These are phyloP conservation scores for Pseudococcus viburni DNA, from an alignment of 2,888 invertebrate genomes.

Conservation along the genomic window DNA sequence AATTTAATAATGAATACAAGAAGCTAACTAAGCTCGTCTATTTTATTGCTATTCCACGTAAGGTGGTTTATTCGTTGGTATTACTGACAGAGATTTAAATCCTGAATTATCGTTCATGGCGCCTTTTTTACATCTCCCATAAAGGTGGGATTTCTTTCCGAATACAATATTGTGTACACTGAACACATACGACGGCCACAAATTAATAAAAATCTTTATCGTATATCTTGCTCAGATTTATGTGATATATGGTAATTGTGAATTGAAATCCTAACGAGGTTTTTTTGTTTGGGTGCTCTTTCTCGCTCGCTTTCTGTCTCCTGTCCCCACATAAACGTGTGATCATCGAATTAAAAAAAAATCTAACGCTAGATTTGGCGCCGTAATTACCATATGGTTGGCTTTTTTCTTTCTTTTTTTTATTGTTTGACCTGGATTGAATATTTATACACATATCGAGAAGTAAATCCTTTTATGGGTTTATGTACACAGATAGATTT, in stretches of 20 bases:
- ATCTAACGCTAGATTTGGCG: background rate
- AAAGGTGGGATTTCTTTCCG: background rate
- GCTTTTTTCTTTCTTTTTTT: background rate
- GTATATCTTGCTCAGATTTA: slow-evolving; percentile 8
- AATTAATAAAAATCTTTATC: slow-evolving; percentile 45
- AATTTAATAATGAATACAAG: slow-evolving; percentile 8
- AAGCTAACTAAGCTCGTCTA: background rate
- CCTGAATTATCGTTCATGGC: background rate
- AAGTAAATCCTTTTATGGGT: slow-evolving; percentile 34
- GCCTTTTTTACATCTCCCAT: slow-evolving; percentile 19
- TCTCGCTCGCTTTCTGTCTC: background rate
- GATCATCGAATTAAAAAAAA: background rate
- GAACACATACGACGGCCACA: background rate
- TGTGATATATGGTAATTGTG: background rate
- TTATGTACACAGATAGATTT: background rate
- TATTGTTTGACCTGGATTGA: slow-evolving; percentile 25
- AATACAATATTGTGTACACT: background rate
- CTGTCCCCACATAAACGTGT: background rate
- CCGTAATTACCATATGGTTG: slow-evolving; percentile 41
- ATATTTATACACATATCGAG: background rate
- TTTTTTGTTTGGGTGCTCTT: background rate
- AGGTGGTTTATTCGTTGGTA: background rate
- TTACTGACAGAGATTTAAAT: slow-evolving; percentile 8
- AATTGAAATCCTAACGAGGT: slow-evolving; percentile 22
- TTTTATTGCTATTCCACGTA: background rate